Evolutionary conservation across 2,113 vertebrate genomes (phyloP), one percentile per base, ranked within the genome.

Genomic region (Canis aureus): DNA sequence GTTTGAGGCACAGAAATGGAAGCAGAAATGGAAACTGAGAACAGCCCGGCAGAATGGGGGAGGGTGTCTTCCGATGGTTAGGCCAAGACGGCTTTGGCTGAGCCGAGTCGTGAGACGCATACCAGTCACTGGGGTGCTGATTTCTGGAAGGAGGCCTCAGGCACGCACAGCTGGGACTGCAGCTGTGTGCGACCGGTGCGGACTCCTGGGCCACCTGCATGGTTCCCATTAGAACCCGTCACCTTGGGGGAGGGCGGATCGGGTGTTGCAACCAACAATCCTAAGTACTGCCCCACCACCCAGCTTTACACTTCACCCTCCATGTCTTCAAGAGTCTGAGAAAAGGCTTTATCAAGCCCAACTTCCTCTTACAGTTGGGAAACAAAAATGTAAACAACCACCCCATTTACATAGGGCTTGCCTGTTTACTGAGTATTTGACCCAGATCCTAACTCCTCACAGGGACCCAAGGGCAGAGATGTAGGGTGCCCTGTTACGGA

Each of bases 1-100:
- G 78, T 80, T 82, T 95, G 53, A 89, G 88, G 35, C 13, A 43
- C 32, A 51, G 88, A 89, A 62, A 71, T 25, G 71, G 93, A 96
- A 53, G 35, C 32, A 51, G 88, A 89, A 62, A 71, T 25, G 71
- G 93, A 96, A 53, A 22, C 59, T 53, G 29, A 49, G 73, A 80
- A 57, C 25, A 57, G 57, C n/a, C 51, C 19, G 17, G 35, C 15
- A 51, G 66, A 49, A 43, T 16, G 38, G 32, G 69, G 57, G 38
- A 16, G 29, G 51, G 20, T 13, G 19, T 43, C 38, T 35, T 80
- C 51, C 22, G 57, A 67, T 67, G 53, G 27, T 10, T 10, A 4
- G 27, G 23, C 32, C 43, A 4, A 4, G 57, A 32, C 60, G 11
- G n/a, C 59, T 62, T 38, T 16, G 20, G 35, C 55, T 16, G 55